Evolutionary conservation across 1,140 invertebrate genomes (phyloP).

Genomic region (Saxidomus purpurata): DNA sequence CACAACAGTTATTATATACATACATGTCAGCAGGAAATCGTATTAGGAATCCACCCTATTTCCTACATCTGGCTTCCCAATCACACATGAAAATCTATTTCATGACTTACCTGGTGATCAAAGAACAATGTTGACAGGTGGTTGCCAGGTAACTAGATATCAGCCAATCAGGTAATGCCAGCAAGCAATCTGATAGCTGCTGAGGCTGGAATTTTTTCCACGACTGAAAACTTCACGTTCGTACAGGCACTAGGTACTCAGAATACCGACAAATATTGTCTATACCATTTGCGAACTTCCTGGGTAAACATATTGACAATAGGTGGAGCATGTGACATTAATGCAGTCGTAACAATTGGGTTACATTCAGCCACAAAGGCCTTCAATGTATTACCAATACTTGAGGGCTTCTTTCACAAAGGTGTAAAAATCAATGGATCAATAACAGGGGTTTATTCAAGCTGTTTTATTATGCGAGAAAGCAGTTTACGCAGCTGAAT

Average conservation of each 20-base stretch:
- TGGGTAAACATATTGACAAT: slow-evolving; percentile 45
- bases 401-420: slow-evolving; percentile 28
- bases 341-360: slow-evolving; percentile 24
- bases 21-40: not conserved
- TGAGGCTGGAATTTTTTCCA: slow-evolving; percentile 41
- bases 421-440: slow-evolving; percentile 44
- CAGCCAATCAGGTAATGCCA: slow-evolving; percentile 58
- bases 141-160: slow-evolving; percentile 46
- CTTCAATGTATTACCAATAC: not conserved
- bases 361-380: not conserved
- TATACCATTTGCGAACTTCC: slow-evolving; percentile 25
- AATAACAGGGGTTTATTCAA: slow-evolving; percentile 60
- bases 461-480: slow-evolving; percentile 49
- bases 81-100: slow-evolving; percentile 21
- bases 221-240: not conserved
- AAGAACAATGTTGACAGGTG: slow-evolving; percentile 58
- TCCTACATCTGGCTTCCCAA: not conserved
- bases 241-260: slow-evolving; percentile 23
- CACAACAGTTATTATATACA: not conserved
- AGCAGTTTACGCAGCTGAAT: slow-evolving; percentile 39
- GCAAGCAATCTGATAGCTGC: slow-evolving; percentile 2
- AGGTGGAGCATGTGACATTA: not conserved
- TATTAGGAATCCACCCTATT: slow-evolving; percentile 28
- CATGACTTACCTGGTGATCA: slow-evolving; percentile 57
- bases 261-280: slow-evolving; percentile 38